A percentile compares a stretch with the other conserved stretches of the same genome.
These are phyloP conservation scores for Orchesellides sinensis DNA, from an alignment of 2,888 invertebrate species.

Conservation along the genomic window DNA sequence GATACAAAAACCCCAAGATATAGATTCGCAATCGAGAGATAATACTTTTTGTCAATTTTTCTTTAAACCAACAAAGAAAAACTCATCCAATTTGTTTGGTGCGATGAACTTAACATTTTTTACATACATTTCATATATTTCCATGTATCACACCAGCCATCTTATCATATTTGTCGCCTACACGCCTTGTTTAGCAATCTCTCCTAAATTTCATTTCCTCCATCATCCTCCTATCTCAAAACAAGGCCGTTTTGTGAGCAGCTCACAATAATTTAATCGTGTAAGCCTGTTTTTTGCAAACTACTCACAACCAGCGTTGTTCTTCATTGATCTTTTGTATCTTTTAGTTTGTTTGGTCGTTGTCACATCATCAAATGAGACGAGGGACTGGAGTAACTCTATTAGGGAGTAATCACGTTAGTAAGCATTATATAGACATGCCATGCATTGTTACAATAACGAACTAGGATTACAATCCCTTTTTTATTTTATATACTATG, in stretches of 20 bases:
- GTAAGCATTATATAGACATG: too few relatives aligned
- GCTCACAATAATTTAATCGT: conserved; percentile 49
- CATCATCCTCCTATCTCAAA: conserved; percentile 21
- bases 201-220: conserved; percentile 54
- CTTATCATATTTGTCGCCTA: background rate
- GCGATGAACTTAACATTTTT: conserved; percentile 35
- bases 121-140: background rate
- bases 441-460: too few relatives aligned
- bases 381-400: background rate
- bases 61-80: too few relatives aligned
- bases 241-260: background rate
- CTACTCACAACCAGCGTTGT: too few relatives aligned
- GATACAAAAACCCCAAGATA: background rate
- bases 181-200: conserved; percentile 16
- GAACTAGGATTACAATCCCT: too few relatives aligned
- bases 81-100: conserved; percentile 56
- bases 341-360: conserved; percentile 28
- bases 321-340: conserved; percentile 43
- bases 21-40: conserved; percentile 4
- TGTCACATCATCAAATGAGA: conserved; percentile 2
- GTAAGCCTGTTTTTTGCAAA: background rate
- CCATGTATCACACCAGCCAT: too few relatives aligned
- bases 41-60: conserved; percentile 54
- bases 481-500: too few relatives aligned
- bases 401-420: background rate